These are phyloP conservation scores for Lasioglossum oenotherae DNA, from an alignment of 2,888 invertebrate genomes.

Conservation along the genomic window DNA sequence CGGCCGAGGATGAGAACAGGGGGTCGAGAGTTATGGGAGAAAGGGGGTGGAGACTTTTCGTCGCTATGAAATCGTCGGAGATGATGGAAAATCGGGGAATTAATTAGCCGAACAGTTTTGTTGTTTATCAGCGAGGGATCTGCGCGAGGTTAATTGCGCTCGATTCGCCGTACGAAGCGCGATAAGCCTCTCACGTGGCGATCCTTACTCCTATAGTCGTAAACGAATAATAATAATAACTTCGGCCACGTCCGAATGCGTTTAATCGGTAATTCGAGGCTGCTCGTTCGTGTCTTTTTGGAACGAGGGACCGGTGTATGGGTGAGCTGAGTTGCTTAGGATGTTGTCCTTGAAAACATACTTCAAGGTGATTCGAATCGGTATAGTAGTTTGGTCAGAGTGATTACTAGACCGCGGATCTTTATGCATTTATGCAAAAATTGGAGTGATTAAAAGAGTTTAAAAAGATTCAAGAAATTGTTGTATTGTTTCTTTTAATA, in stretches of 20 bases:
- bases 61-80: background rate
- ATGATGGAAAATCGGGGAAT: conserved; percentile 35
- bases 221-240: background rate
- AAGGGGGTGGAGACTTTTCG: background rate
- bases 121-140: conserved; percentile 38
- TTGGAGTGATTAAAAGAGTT: no score
- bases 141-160: conserved; percentile 41
- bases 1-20: background rate
- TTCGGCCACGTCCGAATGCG: background rate
- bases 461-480: no score
- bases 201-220: background rate
- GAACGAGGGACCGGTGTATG: background rate
- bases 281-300: background rate
- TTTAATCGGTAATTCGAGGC: background rate
- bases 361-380: background rate
- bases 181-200: background rate
- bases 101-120: conserved; percentile 39
- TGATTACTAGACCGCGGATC: no score
- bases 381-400: background rate
- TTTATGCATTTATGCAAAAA: no score
- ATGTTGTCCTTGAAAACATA: background rate
- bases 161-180: background rate
- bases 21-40: background rate
- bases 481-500: no score
- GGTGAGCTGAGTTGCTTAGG: background rate